Evolutionary conservation across 2,113 vertebrate species (phyloP), one percentile per base, ranked within the genome.

Genomic region (Coregonus clupeaformis): DNA sequence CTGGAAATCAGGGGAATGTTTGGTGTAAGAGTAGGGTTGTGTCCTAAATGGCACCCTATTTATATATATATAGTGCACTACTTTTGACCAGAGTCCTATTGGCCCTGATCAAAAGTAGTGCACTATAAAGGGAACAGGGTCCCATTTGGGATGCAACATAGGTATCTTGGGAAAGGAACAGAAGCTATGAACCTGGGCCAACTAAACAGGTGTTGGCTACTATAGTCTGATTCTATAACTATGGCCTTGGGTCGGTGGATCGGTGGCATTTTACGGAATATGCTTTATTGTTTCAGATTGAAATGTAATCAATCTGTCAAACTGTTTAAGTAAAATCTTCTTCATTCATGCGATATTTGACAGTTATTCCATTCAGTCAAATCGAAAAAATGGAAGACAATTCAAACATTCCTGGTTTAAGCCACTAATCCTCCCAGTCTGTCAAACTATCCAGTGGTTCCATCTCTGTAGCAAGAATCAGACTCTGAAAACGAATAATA

Each of bases 231-330:
- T 60, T n/a, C n/a, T 22, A 55, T 1, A 6, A 49, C 47, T 49
- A 59, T 57, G 32, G 67, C 27, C 65, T 78, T 72, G 57, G 74
- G 25, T 79, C 73, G n/a, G 14, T 76, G 74, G 75, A 1, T 20
- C 18, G 13, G 14, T 76, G 74, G 71, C 73, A 78, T 79, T 82
- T 77, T 71, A 77, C 75, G 45, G 29, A 75, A 69, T 59, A 30
- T 57, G 47, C 27, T 32, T 47, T 6, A 57, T 20, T 29, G 29
- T 13, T 72, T 7, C 68, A 22, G 62, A 63, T 47, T 72, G 76
- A 66, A 32, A 83, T 45, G 75, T 67, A 7, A 78, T 47, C 69
- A 75, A 66, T 72, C 47, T 77, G 47, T 52, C 14, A 13, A 55
- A 67, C 60, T 63, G 74, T n/a, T 68, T 13, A 66, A 71, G 62